Percentiles rank a stretch among this genome's conserved stretches.
Evolutionary conservation across 2,888 invertebrate genomes (phyloP).

Genomic region (Drosophila pseudotakahashii): DNA sequence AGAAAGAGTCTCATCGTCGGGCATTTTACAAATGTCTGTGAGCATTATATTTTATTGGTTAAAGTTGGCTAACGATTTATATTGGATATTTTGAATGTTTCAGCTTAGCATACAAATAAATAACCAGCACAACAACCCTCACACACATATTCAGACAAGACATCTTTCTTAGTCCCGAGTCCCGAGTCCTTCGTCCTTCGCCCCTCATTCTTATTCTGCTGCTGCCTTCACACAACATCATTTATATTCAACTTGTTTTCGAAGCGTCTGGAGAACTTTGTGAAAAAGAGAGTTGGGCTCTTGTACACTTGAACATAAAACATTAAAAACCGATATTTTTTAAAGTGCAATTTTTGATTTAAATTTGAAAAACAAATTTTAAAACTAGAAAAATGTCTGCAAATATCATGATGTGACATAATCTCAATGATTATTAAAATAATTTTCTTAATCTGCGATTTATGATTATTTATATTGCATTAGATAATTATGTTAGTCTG

Average conservation of each 20-base stretch:
- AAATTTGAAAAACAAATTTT: too few relatives aligned
- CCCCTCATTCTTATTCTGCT: conserved; percentile 30
- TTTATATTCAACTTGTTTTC: conserved; percentile 80
- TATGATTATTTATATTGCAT: too few relatives aligned
- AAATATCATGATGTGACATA: too few relatives aligned
- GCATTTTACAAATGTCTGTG: conserved; percentile 46
- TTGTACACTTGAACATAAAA: conserved; percentile 15
- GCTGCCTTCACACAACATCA: conserved; percentile 70
- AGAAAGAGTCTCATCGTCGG: neutral
- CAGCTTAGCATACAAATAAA: conserved; percentile 71
- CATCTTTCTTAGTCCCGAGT: conserved; percentile 55
- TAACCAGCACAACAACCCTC: conserved; percentile 36
- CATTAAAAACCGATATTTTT: neutral
- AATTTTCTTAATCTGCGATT: too few relatives aligned
- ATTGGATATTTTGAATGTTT: conserved; percentile 66
- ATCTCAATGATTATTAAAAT: too few relatives aligned
- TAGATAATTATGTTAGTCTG: too few relatives aligned
- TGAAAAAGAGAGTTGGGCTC: conserved; percentile 4
- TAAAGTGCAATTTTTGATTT: too few relatives aligned
- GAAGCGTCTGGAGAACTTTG: conserved; percentile 70
- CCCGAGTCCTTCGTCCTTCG: conserved; percentile 15
- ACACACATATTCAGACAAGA: conserved; percentile 33
- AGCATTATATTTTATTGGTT: conserved; percentile 70
- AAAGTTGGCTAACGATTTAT: conserved; percentile 72
- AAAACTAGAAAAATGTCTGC: too few relatives aligned